Conservation (phyloP, 1,140 invertebrate genomes). For the Drosophila parabipectinata region DNA sequence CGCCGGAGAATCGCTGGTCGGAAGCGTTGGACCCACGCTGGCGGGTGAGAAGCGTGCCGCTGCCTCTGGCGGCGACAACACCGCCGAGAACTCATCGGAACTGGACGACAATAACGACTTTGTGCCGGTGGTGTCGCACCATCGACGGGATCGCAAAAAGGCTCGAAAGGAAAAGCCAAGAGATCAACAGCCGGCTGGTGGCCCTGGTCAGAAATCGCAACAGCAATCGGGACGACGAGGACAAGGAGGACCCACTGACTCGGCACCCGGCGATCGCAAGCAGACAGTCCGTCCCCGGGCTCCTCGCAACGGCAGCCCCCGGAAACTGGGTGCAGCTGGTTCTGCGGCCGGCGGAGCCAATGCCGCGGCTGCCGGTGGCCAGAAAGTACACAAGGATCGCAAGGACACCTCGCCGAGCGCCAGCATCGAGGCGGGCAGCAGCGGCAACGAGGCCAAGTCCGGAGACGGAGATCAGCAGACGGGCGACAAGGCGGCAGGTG, state of each 20-base stretch:
- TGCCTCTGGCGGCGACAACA: slow-evolving; percentile 68
- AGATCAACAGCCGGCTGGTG: slow-evolving; percentile 64
- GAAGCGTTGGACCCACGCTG: slow-evolving; percentile 30
- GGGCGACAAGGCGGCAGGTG: slow-evolving; percentile 32
- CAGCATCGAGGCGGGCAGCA: slow-evolving; percentile 70
- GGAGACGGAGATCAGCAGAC: slow-evolving; percentile 50
- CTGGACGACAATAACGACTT: slow-evolving; percentile 85
- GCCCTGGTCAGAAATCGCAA: slow-evolving; percentile 52
- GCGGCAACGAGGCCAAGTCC: slow-evolving; percentile 69
- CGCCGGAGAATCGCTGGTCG: slow-evolving; percentile 39
- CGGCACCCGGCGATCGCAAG: slow-evolving; percentile 53
- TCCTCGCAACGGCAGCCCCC: slow-evolving; percentile 69
- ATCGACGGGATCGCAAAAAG: slow-evolving; percentile 85
- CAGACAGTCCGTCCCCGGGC: slow-evolving; percentile 41
- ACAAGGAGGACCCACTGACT: slow-evolving; percentile 13
- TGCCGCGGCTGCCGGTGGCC: slow-evolving; percentile 4
- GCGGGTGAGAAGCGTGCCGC: slow-evolving; percentile 77
- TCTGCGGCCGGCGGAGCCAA: slow-evolving; percentile 9
- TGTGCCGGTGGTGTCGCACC: slow-evolving; percentile 85
- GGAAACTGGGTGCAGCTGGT: slow-evolving; percentile 42
- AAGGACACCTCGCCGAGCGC: slow-evolving; percentile 79
- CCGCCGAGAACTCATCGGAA: slow-evolving; percentile 83
- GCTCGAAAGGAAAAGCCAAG: slow-evolving; percentile 78
- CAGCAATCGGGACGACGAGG: slow-evolving; percentile 28
- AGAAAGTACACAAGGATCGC: slow-evolving; percentile 67